Conservation (phyloP, 2,113 vertebrate species). For the Gallinago undulata region DNA sequence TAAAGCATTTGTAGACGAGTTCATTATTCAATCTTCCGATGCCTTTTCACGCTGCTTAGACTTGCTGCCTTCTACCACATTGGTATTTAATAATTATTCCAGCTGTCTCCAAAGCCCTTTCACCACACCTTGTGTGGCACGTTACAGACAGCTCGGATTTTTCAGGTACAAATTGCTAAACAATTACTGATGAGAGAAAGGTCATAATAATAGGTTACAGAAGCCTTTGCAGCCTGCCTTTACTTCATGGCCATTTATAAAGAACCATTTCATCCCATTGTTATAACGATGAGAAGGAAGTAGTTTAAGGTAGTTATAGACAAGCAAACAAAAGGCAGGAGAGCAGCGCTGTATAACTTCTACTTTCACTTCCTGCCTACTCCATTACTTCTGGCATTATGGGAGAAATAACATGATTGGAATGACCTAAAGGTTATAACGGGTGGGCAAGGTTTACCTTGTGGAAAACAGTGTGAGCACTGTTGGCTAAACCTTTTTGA, state of each 20-base stretch:
- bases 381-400: constrained; percentile 78
- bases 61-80: constrained; percentile 36
- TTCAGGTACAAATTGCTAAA: constrained; percentile 81
- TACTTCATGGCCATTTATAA: constrained; percentile 78
- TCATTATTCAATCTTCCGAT: constrained; percentile 44
- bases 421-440: constrained; percentile 78
- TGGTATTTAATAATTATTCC: constrained; percentile 67
- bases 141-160: constrained; percentile 70
- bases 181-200: constrained; percentile 80
- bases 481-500: constrained; percentile 75
- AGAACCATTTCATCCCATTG: constrained; percentile 79
- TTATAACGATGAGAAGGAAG: constrained; percentile 81
- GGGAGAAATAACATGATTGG: constrained; percentile 78
- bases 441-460: constrained; percentile 72
- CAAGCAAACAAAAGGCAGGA: constrained; percentile 79
- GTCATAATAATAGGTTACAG: constrained; percentile 82
- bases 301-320: constrained; percentile 81
- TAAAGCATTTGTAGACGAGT: not conserved
- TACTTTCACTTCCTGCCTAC: constrained; percentile 81
- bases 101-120: constrained; percentile 55
- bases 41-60: constrained; percentile 38
- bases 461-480: constrained; percentile 64
- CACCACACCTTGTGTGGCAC: constrained; percentile 65
- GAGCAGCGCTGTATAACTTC: constrained; percentile 73
- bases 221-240: constrained; percentile 72